phyloP scores from a whole-genome alignment of 1,140 invertebrate genomes.

The Neodiprion fabricii region DNA sequence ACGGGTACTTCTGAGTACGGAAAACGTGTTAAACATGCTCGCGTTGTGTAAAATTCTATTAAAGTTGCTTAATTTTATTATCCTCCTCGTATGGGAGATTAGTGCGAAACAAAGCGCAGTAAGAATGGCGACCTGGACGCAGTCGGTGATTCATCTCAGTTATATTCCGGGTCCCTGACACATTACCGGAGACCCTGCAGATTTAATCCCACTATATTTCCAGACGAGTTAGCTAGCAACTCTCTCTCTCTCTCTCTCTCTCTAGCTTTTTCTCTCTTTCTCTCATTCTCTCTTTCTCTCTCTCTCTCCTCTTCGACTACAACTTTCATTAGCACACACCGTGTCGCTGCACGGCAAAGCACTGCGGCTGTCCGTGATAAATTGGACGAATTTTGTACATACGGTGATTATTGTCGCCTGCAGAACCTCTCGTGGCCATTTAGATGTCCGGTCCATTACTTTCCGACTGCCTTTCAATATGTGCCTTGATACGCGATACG shows the following conservation, averaged over 20 bases:
- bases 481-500: not conserved
- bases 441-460: constrained; percentile 39
- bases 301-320: not conserved
- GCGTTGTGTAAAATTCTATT: too few species aligned
- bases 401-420: constrained; percentile 41
- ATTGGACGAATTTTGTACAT: constrained; percentile 36
- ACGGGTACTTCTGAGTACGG: too few species aligned
- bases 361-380: constrained; percentile 24
- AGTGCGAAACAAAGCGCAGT: too few species aligned
- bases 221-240: not conserved
- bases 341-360: not conserved
- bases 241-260: constrained; percentile 2
- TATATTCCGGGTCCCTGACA: too few species aligned
- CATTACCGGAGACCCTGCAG: too few species aligned
- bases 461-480: constrained; percentile 34
- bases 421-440: constrained; percentile 31
- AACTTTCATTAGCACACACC: too few species aligned
- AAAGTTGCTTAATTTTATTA: too few species aligned
- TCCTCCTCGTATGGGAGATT: too few species aligned
- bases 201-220: too few species aligned
- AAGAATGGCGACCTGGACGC: too few species aligned
- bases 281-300: not conserved
- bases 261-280: not conserved
- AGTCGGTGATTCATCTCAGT: too few species aligned
- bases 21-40: too few species aligned